Evolutionary conservation across 1,140 invertebrate species (phyloP).

Genomic region (Eumeta japonica): DNA sequence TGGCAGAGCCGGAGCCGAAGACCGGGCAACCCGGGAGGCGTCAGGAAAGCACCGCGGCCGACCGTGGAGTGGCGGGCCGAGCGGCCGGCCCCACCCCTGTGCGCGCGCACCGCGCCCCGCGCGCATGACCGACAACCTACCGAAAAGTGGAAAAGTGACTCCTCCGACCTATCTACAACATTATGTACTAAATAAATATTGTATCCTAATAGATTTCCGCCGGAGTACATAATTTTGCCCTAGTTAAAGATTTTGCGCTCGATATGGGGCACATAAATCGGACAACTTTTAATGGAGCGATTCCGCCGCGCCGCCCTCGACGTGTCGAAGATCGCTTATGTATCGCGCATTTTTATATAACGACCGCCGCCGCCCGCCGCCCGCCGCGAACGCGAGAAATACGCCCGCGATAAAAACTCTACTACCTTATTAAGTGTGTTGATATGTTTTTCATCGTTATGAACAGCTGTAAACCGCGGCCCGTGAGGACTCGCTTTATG

Average conservation of each 20-base stretch:
- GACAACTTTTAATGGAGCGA: too few relatives aligned
- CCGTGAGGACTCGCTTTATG: too few relatives aligned
- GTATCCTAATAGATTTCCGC: slow-evolving; percentile 33
- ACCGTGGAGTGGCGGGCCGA: slow-evolving; percentile 50
- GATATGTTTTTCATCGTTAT: too few relatives aligned
- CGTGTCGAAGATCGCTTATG: too few relatives aligned
- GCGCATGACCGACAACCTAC: slow-evolving; percentile 54
- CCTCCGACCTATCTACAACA: slow-evolving; percentile 51
- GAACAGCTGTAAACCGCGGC: too few relatives aligned
- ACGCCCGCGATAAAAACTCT: too few relatives aligned
- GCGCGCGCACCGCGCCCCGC: slow-evolving; percentile 31
- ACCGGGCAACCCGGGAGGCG: background rate
- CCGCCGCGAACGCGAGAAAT: too few relatives aligned
- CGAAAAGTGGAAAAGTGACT: slow-evolving; percentile 55
- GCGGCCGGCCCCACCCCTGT: slow-evolving; percentile 49
- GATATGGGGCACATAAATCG: slow-evolving; percentile 14
- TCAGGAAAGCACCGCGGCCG: slow-evolving; percentile 39
- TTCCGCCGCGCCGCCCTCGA: too few relatives aligned
- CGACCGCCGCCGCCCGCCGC: too few relatives aligned
- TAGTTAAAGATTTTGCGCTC: slow-evolving; percentile 20
- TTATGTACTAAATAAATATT: slow-evolving; percentile 56
- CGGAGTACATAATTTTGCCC: slow-evolving; percentile 33
- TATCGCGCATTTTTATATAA: too few relatives aligned
- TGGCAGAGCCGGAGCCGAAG: background rate
- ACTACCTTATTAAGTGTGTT: too few relatives aligned